These are phyloP conservation scores for Penaeus vannamei DNA, from an alignment of 1,140 invertebrate genomes.

Conservation along the genomic window DNA sequence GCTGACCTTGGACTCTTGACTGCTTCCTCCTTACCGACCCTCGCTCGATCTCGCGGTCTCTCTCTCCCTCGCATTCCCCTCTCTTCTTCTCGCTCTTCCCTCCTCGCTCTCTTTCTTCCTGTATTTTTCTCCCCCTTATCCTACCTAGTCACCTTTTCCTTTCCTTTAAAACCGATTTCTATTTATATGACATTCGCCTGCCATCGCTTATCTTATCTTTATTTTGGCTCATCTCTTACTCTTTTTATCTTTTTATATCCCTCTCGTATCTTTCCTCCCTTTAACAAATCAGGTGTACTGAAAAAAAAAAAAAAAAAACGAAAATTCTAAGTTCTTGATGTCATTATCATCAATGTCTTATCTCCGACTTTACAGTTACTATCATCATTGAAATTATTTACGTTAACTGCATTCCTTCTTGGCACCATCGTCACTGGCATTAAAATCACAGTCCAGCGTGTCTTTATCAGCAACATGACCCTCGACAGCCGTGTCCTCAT, in stretches of 20 bases:
- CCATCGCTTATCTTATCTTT: too few species aligned
- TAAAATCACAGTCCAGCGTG: neutral
- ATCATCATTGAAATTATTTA: neutral
- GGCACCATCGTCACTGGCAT: neutral
- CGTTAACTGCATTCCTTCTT: neutral
- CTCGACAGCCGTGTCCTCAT: too few species aligned
- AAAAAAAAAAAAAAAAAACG: too few species aligned
- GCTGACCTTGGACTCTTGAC: neutral
- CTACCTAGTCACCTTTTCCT: neutral
- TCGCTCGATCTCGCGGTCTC: constrained; percentile 4
- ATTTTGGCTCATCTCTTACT: too few species aligned
- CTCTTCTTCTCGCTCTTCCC: constrained; percentile 19
- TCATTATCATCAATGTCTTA: neutral
- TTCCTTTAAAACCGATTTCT: neutral
- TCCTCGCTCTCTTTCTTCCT: constrained; percentile 39
- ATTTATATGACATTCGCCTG: too few species aligned
- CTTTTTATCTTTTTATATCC: too few species aligned
- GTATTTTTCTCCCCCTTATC: constrained; percentile 3
- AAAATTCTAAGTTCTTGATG: neutral
- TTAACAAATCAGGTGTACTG: too few species aligned
- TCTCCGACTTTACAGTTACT: neutral
- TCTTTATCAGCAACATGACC: too few species aligned
- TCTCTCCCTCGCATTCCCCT: neutral
- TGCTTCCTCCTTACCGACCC: neutral
- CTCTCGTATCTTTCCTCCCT: too few species aligned